phyloP scores from a whole-genome alignment of 1,140 invertebrate genomes.

The Zaprionus nigranus region DNA sequence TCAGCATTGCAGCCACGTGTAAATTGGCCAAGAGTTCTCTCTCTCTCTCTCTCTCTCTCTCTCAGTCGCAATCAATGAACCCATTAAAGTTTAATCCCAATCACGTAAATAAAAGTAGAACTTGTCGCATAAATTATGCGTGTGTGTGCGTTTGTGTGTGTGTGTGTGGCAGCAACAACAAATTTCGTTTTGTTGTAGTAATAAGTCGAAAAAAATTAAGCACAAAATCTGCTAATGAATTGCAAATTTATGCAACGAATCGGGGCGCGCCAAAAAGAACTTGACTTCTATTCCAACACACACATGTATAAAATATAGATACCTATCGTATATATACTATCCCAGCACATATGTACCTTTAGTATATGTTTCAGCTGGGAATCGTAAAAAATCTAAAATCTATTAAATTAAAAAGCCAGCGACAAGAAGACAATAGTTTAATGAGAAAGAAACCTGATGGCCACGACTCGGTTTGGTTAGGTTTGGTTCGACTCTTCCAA shows the following conservation, averaged over 20 bases:
- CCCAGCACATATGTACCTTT: constrained; percentile 9
- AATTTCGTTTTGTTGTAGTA: constrained; percentile 34
- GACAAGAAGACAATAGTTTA: constrained; percentile 66
- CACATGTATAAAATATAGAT: background rate
- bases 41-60: background rate
- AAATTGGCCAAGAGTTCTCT: constrained; percentile 49
- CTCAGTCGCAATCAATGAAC: constrained; percentile 72
- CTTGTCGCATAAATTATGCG: constrained; percentile 81
- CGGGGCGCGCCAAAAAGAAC: constrained; percentile 78
- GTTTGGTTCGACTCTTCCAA: constrained; percentile 26
- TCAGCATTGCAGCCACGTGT: constrained; percentile 60
- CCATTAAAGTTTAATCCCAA: constrained; percentile 82
- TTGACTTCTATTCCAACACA: constrained; percentile 67
- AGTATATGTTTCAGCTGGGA: constrained; percentile 41
- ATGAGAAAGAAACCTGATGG: constrained; percentile 80
- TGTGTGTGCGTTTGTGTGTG: constrained; percentile 47
- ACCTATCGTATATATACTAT: constrained; percentile 17
- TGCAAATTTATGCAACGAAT: constrained; percentile 77
- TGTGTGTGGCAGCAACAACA: constrained; percentile 51
- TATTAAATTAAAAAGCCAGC: constrained; percentile 74
- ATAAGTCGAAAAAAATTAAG: constrained; percentile 71
- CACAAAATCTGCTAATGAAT: constrained; percentile 72
- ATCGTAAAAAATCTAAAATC: constrained; percentile 72
- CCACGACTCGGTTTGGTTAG: constrained; percentile 18
- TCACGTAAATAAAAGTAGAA: constrained; percentile 77